phyloP scores from a whole-genome alignment of 2,888 invertebrate genomes.

The Epinotia nisella region DNA sequence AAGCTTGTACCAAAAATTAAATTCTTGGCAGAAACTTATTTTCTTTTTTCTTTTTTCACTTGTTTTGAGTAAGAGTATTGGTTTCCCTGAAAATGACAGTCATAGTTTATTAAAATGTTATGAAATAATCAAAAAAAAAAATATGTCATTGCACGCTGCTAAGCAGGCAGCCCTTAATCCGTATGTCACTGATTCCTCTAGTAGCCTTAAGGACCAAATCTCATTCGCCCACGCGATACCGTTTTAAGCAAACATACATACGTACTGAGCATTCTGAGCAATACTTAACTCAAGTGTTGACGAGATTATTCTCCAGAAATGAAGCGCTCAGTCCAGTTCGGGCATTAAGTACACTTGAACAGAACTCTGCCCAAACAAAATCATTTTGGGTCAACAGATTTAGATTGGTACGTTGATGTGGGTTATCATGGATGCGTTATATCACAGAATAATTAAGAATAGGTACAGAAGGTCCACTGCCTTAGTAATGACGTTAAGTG shows the following conservation, averaged over 20 bases:
- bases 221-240: conserved; percentile 36
- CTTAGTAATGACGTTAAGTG: too few species aligned
- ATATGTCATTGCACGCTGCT: background rate
- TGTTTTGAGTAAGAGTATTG: too few species aligned
- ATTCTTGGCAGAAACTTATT: too few species aligned
- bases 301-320: conserved; percentile 46
- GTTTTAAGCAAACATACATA: conserved; percentile 34
- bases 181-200: background rate
- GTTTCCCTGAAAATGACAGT: too few species aligned
- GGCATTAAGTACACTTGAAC: conserved; percentile 34
- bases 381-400: conserved; percentile 46
- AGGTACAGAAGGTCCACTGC: too few species aligned
- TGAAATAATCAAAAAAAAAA: background rate
- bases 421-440: conserved; percentile 14
- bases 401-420: conserved; percentile 32
- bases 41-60: too few species aligned
- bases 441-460: too few species aligned
- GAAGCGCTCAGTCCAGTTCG: conserved; percentile 47
- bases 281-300: conserved; percentile 33
- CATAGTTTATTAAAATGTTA: too few species aligned
- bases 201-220: conserved; percentile 13
- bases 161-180: background rate
- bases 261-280: conserved; percentile 23
- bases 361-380: conserved; percentile 40
- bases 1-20: too few species aligned